Evolutionary conservation across 1,140 invertebrate genomes (phyloP).

Genomic region (Micrasema minimum): DNA sequence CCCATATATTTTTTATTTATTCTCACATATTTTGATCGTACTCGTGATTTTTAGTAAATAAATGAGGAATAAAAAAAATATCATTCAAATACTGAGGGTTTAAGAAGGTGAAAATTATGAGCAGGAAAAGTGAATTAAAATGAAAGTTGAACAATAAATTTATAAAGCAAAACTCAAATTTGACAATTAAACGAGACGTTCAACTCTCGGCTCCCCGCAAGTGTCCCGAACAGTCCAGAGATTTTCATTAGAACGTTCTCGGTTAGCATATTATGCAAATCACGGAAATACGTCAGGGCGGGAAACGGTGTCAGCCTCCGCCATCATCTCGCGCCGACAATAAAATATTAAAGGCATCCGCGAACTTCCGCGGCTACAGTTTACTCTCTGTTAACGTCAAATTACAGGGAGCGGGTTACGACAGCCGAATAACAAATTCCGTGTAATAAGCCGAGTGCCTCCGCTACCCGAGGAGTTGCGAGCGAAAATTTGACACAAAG

Average conservation of each 20-base stretch:
- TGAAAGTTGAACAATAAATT: too few species aligned
- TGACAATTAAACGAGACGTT: slow-evolving; percentile 3
- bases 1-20: too few species aligned
- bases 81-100: too few species aligned
- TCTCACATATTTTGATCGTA: too few species aligned
- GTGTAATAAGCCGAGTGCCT: slow-evolving; percentile 37
- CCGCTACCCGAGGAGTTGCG: slow-evolving; percentile 9
- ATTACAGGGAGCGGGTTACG: slow-evolving; percentile 51
- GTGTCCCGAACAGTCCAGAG: slow-evolving; percentile 7
- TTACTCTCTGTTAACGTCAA: slow-evolving; percentile 54
- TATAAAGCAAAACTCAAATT: too few species aligned
- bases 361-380: slow-evolving; percentile 49
- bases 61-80: too few species aligned
- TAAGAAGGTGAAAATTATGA: too few species aligned
- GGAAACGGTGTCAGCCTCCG: slow-evolving; percentile 22
- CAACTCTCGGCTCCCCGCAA: not conserved
- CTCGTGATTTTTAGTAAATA: too few species aligned
- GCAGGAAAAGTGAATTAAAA: too few species aligned
- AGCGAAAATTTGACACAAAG: slow-evolving; percentile 53
- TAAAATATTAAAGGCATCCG: slow-evolving; percentile 53
- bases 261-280: slow-evolving; percentile 52
- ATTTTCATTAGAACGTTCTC: slow-evolving; percentile 51
- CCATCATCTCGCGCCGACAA: slow-evolving; percentile 41
- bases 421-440: slow-evolving; percentile 50
- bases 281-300: slow-evolving; percentile 48